Base-by-base conservation (phyloP, 2,888 invertebrate genomes). In the Marasmarcha lunaedactyla region DNA sequence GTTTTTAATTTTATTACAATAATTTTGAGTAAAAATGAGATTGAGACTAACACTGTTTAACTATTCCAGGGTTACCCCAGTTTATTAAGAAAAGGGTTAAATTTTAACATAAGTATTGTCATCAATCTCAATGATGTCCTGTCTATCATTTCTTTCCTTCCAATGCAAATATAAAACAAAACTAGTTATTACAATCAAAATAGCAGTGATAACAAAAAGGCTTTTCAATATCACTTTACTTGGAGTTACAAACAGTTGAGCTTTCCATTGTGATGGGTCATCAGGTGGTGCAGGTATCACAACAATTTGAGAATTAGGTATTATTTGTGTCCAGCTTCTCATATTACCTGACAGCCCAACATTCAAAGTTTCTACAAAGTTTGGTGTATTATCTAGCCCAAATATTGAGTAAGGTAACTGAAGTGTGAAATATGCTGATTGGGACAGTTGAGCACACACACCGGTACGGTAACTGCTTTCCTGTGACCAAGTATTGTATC, bases 221-320 rank as follows among this genome's bases (percentile, higher is more conserved):
- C 96, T 97, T 72, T 95, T 89, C n/a, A 95, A 74, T 61, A 97
- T 95, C 40, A 96, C 85, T 72, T 95, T 94, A 66, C 96, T 96
- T 0, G 97, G 97, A 0, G 97, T 97, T 0, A 98, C 94, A 84
- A 97, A 98, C 11, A 98, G 79, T 59, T 95, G 94, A 12, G 92
- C 94, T 54, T 89, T 90, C 98, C 98, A 98, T 50, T 87, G 87
- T 1, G 85, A 85, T 0, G 96, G 91, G 40, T 92, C 86, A 45
- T 87, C 83, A 1, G 89, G 87, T 4, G 94, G 95, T 59, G 89
- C 88, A 1, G 98, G 98, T 44, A 98, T 93, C 1, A 99, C 93
- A 26, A 98, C 93, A 71, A 99, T 92, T 72, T 99, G 98, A 0
- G 98, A 97, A 64, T 99, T 98, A 0, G 98, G 98, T 62, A 99